Conservation (phyloP, 2,888 invertebrate genomes). For the Psylliodes chrysocephalus region DNA sequence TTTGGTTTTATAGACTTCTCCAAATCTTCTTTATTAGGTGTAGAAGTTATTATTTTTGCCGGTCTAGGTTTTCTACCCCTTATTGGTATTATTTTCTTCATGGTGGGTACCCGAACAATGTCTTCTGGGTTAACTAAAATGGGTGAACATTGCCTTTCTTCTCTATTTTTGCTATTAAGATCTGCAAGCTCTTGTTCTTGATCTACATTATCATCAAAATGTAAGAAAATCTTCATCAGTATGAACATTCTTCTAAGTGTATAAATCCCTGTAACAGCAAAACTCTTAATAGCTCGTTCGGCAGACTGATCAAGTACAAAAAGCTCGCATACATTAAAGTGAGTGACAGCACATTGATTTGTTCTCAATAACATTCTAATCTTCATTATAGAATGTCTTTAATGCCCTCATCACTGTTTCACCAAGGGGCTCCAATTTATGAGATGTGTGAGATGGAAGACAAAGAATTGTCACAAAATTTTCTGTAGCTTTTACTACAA, state of each 20-base stretch:
- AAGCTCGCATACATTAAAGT: no score
- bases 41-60: no score
- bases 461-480: constrained; percentile 22
- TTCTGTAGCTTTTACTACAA: constrained; percentile 9
- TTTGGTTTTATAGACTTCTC: no score
- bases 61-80: no score
- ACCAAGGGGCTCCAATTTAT: background rate
- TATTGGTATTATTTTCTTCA: no score
- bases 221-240: constrained; percentile 8
- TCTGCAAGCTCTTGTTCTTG: background rate
- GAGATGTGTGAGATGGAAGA: constrained; percentile 8
- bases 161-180: background rate
- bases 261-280: no score
- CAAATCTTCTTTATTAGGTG: no score
- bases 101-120: background rate
- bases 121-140: background rate
- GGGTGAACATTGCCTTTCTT: background rate
- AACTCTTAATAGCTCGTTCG: no score
- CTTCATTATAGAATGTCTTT: background rate
- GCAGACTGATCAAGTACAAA: no score
- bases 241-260: background rate
- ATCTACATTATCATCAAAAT: constrained; percentile 13
- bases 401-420: constrained; percentile 1
- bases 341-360: no score
- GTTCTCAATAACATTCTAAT: no score